Base-by-base conservation (phyloP, 2,797 vertebrate species). In the Sebastes kiyomatsui region DNA sequence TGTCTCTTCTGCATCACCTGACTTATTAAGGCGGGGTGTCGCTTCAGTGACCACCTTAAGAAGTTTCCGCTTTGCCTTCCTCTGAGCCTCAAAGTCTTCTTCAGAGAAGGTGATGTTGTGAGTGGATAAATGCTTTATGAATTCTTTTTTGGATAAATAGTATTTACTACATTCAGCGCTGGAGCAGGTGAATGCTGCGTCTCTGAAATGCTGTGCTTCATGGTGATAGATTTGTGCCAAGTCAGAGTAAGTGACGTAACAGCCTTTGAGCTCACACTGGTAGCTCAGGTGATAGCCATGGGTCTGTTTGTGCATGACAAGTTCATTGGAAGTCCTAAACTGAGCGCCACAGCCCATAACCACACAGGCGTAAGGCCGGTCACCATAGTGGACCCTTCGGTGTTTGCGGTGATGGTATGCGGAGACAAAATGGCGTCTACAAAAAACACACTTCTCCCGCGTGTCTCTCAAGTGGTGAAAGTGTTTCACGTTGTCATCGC, bases 151-250 rank as follows among this genome's bases (percentile, higher is more conserved):
- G 69, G 98, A 99, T 78, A 97, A 97, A 90, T 97, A 99, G 85
- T 97, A 99, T 73, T 97, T 98, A 88, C 95, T 98, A 93, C 99
- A 99, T 32, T 96, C 96, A 11, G 94, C 88, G 56, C 95, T 96
- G 7, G 94, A 96, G 87, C 99, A 99, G 4, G 96, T 97, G 54
- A 98, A 99, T 0, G 98, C 98, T 0, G 98, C 98, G 46, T 99
- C 98, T 81, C 98, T 95, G 93, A 99, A 99, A 88, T 99, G 99
- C 92, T 99, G 98, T 14, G 99, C 98, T 93, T 99, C 99, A 0
- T 99, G 99, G 82, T 99, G 98, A 91, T 99, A 99, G 18, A 99
- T 96, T 73, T 98, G 97, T 69, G 97, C 98, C 22, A 99, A 89
- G 86, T 99, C 98, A 54, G 97, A 97, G 91, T 97, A 99, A 22